Base-by-base conservation (phyloP, 2,113 vertebrate species). In the Arothron firmamentum region DNA sequence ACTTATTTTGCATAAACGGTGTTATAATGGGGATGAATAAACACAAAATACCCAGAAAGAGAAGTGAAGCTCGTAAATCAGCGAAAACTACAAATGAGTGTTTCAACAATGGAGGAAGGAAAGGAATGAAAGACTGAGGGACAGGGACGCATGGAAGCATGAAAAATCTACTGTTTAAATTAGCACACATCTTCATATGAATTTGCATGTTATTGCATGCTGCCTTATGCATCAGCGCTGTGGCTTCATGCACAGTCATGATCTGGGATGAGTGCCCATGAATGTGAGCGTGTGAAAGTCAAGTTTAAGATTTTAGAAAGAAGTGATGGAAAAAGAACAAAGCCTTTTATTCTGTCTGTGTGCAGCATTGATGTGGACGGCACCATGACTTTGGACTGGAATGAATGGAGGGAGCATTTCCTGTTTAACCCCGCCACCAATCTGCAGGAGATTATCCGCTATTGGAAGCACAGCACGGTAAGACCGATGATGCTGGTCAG, bases 311-410 rank as follows among this genome's bases (percentile, higher is more conserved):
- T 52, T 19, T n/a, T 41, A 18, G 18, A 18, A 2, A 23, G 21
- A 23, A 23, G 3, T 23, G 21, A 23, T 23, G 21, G 21, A 23
- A 23, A 23, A 2, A 56, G 11, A 19, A 42, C 0, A n/a, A 9
- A 9, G 1, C 9, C 8, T 28, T 11, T 5, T 64, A 1, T 57
- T 0, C 81, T 55, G 62, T 51, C 75, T 43, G 56, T 48, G 1
- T 45, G 5, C 75, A 99, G 97, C 74, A 99, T 99, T 7, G 97
- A 99, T 78, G 89, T 80, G 31, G 94, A 98, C 57, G 96, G 96
- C 38, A 99, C 95, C 5, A 96, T 99, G 94, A 92, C 94, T 19
- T 87, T 98, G 62, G 97, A 98, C 78, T 99, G 97, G 97, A 94
- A 94, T 67, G 96, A 99, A 65, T 99, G 96, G 96, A 91, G 93